Evolutionary conservation across 1,140 invertebrate species (phyloP).

Genomic region (Neodiprion pinetum): DNA sequence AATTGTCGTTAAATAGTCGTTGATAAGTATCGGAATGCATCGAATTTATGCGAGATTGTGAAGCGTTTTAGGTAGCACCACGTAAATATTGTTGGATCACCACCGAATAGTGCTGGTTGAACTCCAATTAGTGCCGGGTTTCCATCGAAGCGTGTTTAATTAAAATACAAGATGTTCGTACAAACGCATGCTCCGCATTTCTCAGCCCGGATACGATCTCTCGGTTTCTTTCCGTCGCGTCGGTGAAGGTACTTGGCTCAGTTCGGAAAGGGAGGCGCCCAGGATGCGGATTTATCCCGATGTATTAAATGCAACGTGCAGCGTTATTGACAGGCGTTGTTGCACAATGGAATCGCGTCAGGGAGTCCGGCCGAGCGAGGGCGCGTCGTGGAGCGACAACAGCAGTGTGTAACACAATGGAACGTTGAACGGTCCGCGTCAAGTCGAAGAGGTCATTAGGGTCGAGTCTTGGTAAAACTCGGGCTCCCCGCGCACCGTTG

Average conservation of each 20-base stretch:
- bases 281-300: neutral
- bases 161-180: no score
- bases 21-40: no score
- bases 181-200: neutral
- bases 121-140: no score
- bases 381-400: neutral
- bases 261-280: no score
- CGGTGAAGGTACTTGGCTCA: neutral
- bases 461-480: conserved; percentile 1
- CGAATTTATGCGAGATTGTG: no score
- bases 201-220: neutral
- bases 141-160: no score
- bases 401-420: conserved; percentile 4
- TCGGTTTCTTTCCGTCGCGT: neutral
- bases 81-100: no score
- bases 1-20: no score
- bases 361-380: neutral
- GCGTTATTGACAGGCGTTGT: neutral
- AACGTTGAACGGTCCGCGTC: conserved; percentile 1
- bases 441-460: conserved; percentile 1
- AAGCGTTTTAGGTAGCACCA: no score
- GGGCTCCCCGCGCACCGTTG: neutral
- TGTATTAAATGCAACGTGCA: neutral
- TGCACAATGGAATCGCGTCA: conserved; percentile 1
- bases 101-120: no score